phyloP scores from a whole-genome alignment of 2,797 vertebrate genomes.

The Nyctibius grandis region DNA sequence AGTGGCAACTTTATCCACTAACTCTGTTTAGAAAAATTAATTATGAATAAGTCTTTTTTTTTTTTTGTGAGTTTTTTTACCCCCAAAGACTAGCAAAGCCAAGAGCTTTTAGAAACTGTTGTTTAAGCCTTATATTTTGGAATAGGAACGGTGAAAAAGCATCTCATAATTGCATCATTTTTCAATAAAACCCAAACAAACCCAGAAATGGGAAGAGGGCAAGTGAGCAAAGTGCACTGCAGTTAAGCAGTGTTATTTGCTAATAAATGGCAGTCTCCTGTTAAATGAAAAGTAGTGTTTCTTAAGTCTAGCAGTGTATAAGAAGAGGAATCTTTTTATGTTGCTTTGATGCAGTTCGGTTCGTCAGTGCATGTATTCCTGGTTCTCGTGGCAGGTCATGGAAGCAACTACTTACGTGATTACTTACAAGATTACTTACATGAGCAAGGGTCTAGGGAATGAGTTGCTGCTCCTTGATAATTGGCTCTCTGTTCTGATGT shows the following conservation, averaged over 20 bases:
- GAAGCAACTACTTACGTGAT: background rate
- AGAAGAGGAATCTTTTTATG: background rate
- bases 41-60: background rate
- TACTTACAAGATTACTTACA: background rate
- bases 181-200: background rate
- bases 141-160: background rate
- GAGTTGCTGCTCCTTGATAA: background rate
- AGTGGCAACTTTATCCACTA: background rate
- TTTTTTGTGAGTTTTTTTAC: too few relatives aligned
- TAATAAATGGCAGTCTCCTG: background rate
- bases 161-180: background rate
- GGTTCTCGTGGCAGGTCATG: background rate
- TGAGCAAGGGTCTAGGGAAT: background rate
- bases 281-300: background rate
- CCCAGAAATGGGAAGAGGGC: background rate
- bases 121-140: background rate
- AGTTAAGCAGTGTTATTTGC: background rate
- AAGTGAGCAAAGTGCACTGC: accelerated
- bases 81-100: background rate
- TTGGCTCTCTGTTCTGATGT: background rate
- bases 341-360: background rate
- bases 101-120: background rate
- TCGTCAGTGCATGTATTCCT: background rate
- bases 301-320: background rate
- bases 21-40: background rate